A percentile compares a stretch with the other conserved stretches of the same genome.
Conservation (phyloP, 2,797 vertebrate genomes). For the Jordanella pulchra region DNA sequence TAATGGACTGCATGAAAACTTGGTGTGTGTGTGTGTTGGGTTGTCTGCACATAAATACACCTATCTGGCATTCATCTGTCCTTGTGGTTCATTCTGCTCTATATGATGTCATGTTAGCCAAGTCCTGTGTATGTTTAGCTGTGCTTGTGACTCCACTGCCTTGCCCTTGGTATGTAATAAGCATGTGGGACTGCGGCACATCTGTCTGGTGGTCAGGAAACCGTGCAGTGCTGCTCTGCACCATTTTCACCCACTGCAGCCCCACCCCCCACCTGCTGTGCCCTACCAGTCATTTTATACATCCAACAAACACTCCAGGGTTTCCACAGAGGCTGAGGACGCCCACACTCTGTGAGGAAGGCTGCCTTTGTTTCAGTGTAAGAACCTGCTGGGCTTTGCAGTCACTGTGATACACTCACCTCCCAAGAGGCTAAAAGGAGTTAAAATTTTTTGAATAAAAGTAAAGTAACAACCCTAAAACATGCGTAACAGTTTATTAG, state of each 20-base stretch:
- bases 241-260: conserved; percentile 48
- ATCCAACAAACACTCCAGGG: conserved; percentile 29
- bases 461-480: not conserved
- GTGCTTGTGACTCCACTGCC: conserved; percentile 31
- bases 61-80: conserved; percentile 45
- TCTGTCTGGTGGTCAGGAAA: conserved; percentile 62
- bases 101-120: conserved; percentile 49
- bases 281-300: conserved; percentile 36
- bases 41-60: conserved; percentile 19
- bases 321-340: conserved; percentile 60
- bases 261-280: conserved; percentile 64
- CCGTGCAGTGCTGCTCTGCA: conserved; percentile 51
- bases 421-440: conserved; percentile 4
- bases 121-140: conserved; percentile 12
- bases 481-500: not conserved
- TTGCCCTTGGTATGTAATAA: conserved; percentile 59
- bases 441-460: not conserved
- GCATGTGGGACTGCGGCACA: conserved; percentile 65
- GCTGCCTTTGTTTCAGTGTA: conserved; percentile 65
- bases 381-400: conserved; percentile 52
- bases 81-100: conserved; percentile 50
- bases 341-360: conserved; percentile 61
- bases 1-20: conserved; percentile 7
- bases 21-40: conserved; percentile 18
- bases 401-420: conserved; percentile 6